Base-by-base conservation (phyloP, 2,113 vertebrate species). In the Boleophthalmus pectinirostris region DNA sequence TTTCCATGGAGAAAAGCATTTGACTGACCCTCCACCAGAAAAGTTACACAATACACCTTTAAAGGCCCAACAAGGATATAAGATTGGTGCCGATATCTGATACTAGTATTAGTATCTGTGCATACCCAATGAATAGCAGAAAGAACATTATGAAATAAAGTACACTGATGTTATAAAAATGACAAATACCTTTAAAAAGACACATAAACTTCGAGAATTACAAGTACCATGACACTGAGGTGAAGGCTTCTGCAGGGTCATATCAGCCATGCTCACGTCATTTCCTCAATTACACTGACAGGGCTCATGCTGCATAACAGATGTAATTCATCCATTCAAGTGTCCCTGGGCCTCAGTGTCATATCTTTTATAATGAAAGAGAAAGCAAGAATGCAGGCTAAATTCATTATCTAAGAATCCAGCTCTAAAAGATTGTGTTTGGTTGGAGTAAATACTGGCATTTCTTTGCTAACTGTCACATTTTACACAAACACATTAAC, bases 361-460 rank as follows among this genome's bases (percentile, higher is more conserved):
- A 47, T 35, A 24, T 65, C 6, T 67, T 18, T 38, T 69, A 8
- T 16, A 47, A 47, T 11, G 29, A 77, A 73, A 68, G 21, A 23
- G 10, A 8, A 60, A 66, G 64, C 35, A 69, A 23, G 1, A 49
- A 38, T 29, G 45, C 20, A 18, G n/a, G 8, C 24, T 8, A 69
- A 18, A 58, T 45, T 16, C 5, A 70, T 21, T 9, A 65, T 53
- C 3, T 63, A 51, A 69, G n/a, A 7, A 72, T 49, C 3, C 66
- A 69, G 75, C 15, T 57, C 1, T 13, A 45, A 71, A 21, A 49
- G 69, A 3, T 11, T 61, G 69, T 53, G 65, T 66, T 43, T 61
- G 7, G 38, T 49, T 47, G 2, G 65, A 73, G 46, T 69, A 66
- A 13, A 75, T 5, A 14, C 23, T 23, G 61, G 61, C 23, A 7